Evolutionary conservation across 1,140 invertebrate genomes (phyloP).

Genomic region (Piezodorus guildinii): DNA sequence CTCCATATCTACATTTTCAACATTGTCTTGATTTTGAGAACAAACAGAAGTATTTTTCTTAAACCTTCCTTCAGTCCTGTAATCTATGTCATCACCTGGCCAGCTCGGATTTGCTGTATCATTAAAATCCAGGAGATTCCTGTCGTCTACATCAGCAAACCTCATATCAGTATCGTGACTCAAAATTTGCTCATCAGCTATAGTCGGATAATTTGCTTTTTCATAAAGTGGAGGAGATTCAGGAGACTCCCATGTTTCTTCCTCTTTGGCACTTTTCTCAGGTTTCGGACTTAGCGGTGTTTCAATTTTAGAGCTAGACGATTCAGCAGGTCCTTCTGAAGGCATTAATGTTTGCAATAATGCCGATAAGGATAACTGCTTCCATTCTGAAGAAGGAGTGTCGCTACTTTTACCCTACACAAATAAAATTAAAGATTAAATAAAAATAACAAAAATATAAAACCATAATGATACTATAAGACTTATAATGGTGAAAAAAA

Average conservation of each 20-base stretch:
- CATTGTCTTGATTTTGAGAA: slow-evolving; percentile 38
- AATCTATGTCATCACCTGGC: background rate
- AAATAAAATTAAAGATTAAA: no score
- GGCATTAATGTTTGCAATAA: background rate
- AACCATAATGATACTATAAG: no score
- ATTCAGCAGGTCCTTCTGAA: background rate
- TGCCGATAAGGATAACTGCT: background rate
- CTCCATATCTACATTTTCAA: slow-evolving; percentile 57
- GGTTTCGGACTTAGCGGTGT: slow-evolving; percentile 31
- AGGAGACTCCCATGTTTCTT: slow-evolving; percentile 32
- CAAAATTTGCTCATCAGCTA: slow-evolving; percentile 37
- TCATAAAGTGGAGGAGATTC: slow-evolving; percentile 54
- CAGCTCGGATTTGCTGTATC: slow-evolving; percentile 43
- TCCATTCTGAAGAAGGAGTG: no score
- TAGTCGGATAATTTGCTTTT: slow-evolving; percentile 37
- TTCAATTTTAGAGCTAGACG: no score
- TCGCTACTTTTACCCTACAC: no score
- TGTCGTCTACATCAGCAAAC: slow-evolving; percentile 56
- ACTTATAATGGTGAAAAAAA: no score
- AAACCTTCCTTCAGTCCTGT: background rate
- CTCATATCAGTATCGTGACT: slow-evolving; percentile 26
- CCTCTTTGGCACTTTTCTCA: slow-evolving; percentile 34
- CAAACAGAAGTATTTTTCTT: no score
- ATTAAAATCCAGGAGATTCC: slow-evolving; percentile 71
- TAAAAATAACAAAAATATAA: no score